A percentile compares a stretch with the other conserved stretches of the same genome.
These are phyloP conservation scores for Cephus runcator DNA, from an alignment of 2,888 invertebrate genomes.

Conservation along the genomic window DNA sequence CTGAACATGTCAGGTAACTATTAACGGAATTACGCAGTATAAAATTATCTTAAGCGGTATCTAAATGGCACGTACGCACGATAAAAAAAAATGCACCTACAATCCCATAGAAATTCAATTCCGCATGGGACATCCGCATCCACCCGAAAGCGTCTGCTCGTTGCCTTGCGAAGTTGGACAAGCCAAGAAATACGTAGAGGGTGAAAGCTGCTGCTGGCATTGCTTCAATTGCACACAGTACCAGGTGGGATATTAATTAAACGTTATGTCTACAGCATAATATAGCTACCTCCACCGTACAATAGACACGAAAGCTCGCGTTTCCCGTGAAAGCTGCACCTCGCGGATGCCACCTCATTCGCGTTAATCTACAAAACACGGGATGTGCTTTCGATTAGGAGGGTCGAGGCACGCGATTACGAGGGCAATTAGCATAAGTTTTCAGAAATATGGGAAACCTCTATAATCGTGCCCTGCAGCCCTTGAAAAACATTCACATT, in stretches of 20 bases:
- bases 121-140: slow-evolving; percentile 79
- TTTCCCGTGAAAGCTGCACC: neutral
- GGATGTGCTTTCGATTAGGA: neutral
- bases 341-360: neutral
- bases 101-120: slow-evolving; percentile 79
- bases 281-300: neutral
- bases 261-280: neutral
- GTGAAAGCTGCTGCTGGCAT: slow-evolving; percentile 95
- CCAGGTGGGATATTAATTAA: slow-evolving; percentile 70
- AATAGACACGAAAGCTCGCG: neutral
- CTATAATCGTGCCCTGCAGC: neutral
- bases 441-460: neutral
- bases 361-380: neutral
- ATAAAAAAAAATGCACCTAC: neutral
- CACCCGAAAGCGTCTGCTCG: slow-evolving; percentile 92
- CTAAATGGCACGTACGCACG: neutral
- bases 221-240: slow-evolving; percentile 91
- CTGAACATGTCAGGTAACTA: slow-evolving; percentile 81
- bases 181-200: slow-evolving; percentile 92
- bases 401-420: neutral
- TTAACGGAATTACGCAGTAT: neutral
- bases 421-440: neutral
- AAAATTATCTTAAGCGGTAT: neutral
- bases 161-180: slow-evolving; percentile 88
- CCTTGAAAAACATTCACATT: neutral